Evolutionary conservation across 2,113 vertebrate genomes (phyloP), one percentile per base, ranked within the genome.

Genomic region (Edolisoma coerulescens): DNA sequence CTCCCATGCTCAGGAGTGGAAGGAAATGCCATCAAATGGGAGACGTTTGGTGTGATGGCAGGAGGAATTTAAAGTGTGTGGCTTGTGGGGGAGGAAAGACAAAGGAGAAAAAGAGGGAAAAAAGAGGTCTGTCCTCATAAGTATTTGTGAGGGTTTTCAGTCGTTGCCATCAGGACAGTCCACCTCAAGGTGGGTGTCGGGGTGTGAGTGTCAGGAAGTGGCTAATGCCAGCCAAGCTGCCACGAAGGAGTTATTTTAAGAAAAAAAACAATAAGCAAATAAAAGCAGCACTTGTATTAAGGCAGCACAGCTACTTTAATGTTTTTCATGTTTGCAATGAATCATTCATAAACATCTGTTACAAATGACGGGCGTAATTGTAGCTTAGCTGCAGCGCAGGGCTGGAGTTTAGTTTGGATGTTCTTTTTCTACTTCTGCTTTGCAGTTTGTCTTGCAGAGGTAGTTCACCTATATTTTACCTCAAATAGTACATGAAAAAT

Each of bases 391-490:
- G 14, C 70, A 80, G 71, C 3, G 0, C 81, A 94, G 59, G 59
- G 56, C 57, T 59, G 54, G 42, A 2, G 11, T 65, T 73, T 33
- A 73, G 57, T 76, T 68, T 76, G 10, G 44, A 59, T 63, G 50
- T 85, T 41, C 69, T 6, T 75, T 35, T 70, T 60, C 37, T 61
- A 16, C 39, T 80, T 73, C 87, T 82, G 86, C 81, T 94, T 95
- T 87, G 69, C 78, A 59, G 69, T 91, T 92, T 92, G 69, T 78
- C 90, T 91, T 3, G 2, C 42, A 76, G 77, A 89, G 37, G 89
- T 89, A 91, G 91, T 65, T 96, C 50, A 74, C 92, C 63, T 93
- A 71, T 81, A 56, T 89, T 82, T 95, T 78, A 57, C 59, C 70
- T 73, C 49, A 90, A 79, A 91, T n/a, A 11, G 50, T 77, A 71